Conservation (phyloP, 1,140 invertebrate species). For the Drosophila serrata region DNA sequence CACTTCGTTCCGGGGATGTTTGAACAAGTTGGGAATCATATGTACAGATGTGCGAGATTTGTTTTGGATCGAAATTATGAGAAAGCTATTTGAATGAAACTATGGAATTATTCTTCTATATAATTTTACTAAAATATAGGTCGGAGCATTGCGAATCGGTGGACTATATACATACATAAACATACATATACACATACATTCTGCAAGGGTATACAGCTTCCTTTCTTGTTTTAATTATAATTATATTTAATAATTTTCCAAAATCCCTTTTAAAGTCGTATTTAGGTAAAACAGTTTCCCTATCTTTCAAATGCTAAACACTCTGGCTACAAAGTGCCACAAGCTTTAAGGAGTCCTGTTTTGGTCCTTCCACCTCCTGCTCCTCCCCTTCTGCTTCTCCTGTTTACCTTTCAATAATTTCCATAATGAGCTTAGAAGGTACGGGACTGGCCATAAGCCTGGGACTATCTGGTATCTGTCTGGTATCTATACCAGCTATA, state of each 20-base stretch:
- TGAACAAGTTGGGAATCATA: too few relatives aligned
- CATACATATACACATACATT: too few relatives aligned
- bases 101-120: too few relatives aligned
- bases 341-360: neutral
- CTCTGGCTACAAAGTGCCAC: conserved; percentile 18
- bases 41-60: too few relatives aligned
- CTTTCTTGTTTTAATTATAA: too few relatives aligned
- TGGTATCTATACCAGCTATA: conserved; percentile 14
- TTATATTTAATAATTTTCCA: neutral
- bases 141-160: too few relatives aligned
- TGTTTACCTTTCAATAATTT: conserved; percentile 42
- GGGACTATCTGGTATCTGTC: conserved; percentile 11
- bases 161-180: too few relatives aligned
- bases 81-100: too few relatives aligned
- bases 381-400: neutral
- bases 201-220: too few relatives aligned
- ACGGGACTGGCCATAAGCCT: conserved; percentile 4
- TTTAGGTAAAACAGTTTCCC: neutral
- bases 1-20: too few relatives aligned
- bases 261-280: conserved; percentile 1
- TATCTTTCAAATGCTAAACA: neutral
- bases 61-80: too few relatives aligned
- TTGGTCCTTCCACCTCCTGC: neutral
- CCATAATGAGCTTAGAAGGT: conserved; percentile 42
- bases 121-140: too few relatives aligned